Base-by-base conservation (phyloP, 2,113 vertebrate species). In the Urocynchramus pylzowi region DNA sequence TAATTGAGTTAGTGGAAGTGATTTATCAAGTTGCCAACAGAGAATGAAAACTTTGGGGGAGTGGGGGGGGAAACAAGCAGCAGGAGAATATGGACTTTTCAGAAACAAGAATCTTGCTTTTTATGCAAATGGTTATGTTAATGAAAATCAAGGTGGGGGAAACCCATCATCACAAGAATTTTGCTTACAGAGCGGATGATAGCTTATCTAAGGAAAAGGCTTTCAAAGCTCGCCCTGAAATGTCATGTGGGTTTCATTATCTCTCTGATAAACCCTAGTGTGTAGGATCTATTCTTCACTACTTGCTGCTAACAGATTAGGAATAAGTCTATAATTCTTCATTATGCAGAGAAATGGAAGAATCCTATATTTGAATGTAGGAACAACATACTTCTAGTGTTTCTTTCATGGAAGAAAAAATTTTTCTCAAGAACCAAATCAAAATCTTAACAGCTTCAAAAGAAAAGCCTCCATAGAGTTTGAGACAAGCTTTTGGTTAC, bases 21-120 rank as follows among this genome's bases (percentile, higher is more conserved):
- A 97, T 97, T 92, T 95, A 93, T 95, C 90, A 89, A 47, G 70
- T 91, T 94, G 95, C 83, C 89, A 91, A 83, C 60, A 91, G 94
- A 96, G 84, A 88, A 97, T 75, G 56, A 93, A 97, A 88, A 75
- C 53, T 95, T 74, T 5, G 18, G 81, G 42, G 59, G 54, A n/a
- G 22, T 0, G 0, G 14, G 12, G 28, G 41, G 26, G 33, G 20
- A 15, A 82, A 49, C 57, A 87, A 95, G 53, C 91, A 79, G 76
- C 63, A 90, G 68, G 70, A 95, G 64, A 84, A 94, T 39, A 76
- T 45, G 91, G 90, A 84, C 60, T 83, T 92, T 81, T 60, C 79
- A 91, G 92, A 96, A 97, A 87, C 6, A 84, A 75, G 63, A 67
- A 75, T 78, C 56, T 88, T 65, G 59, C 2, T 28, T 92, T 70